Evolutionary conservation across 2,888 invertebrate genomes (phyloP).

Genomic region (Abrostola tripartita): DNA sequence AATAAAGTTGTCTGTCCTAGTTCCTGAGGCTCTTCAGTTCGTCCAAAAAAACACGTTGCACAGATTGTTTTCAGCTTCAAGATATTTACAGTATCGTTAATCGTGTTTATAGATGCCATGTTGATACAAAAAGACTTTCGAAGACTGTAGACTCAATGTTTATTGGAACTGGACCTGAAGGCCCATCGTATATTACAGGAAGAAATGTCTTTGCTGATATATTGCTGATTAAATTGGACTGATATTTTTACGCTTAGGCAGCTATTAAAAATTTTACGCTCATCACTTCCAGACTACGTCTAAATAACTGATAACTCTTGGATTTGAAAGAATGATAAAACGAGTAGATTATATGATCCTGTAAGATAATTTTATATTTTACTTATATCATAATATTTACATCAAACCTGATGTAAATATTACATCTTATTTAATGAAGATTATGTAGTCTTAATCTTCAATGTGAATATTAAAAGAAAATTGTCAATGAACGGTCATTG

Average conservation of each 20-base stretch:
- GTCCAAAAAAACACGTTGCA: constrained; percentile 53
- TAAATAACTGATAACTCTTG: too few relatives aligned
- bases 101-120: constrained; percentile 61
- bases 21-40: constrained; percentile 48
- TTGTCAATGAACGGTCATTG: constrained; percentile 64
- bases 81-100: constrained; percentile 66
- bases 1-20: constrained; percentile 54
- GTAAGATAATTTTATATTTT: too few relatives aligned
- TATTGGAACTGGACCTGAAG: constrained; percentile 15
- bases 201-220: background rate
- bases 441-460: constrained; percentile 3
- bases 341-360: too few relatives aligned
- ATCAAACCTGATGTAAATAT: too few relatives aligned
- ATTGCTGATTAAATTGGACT: background rate
- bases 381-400: too few relatives aligned
- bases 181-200: constrained; percentile 1
- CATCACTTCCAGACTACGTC: too few relatives aligned
- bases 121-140: constrained; percentile 47
- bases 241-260: too few relatives aligned
- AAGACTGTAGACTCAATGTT: constrained; percentile 34
- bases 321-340: too few relatives aligned
- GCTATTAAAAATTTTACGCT: too few relatives aligned
- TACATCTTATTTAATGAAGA: too few relatives aligned
- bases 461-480: constrained; percentile 37
- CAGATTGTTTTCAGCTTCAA: constrained; percentile 59